Evolutionary conservation across 1,140 invertebrate genomes (phyloP), one percentile per base, ranked within the genome.

Genomic region (Trigoniulus corallinus): DNA sequence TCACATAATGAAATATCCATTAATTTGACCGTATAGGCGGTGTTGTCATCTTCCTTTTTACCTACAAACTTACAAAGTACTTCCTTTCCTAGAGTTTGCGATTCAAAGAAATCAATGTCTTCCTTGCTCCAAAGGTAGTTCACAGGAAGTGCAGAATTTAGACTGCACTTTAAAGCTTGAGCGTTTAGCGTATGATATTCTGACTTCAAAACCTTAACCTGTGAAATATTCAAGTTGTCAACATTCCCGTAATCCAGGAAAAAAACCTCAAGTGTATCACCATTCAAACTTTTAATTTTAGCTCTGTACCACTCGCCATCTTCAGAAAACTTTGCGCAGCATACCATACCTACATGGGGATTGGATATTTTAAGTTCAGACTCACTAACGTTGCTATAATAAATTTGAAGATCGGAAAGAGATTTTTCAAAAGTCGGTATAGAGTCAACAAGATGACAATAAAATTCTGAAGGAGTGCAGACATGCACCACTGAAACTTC

Each of bases 161-260:
- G n/a, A n/a, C n/a, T n/a, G 15, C 56, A 57, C n/a, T 47, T 45
- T 1, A 55, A 10, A 7, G 54, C 56, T 42, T 53, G 51, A n/a
- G 37, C 40, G 22, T 41, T 50, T 1, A 57, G 25, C 12, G n/a
- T 34, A 1, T 23, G 4, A 39, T 50, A 51, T 15, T 47, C 40
- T 1, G 20, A 13, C 40, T 43, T 27, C 34, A 57, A 26, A 25
- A 53, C 46, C 39, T 53, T 55, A 13, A 57, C 40, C n/a, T 41
- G 20, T 22, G 26, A 64, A 0, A 69, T 58, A 12, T 71, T 41
- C 15, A 67, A 62, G 23, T 61, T 66, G 63, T 84, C 80, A 24
- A 72, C 71, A 62, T 85, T 84, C 10, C 83, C 84, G 64, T 82
- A 85, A 62, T 88, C 84, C 2, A 84, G 64, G 62, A 80, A 87